Conservation (phyloP, 2,888 invertebrate genomes). For the Cybosia mesomella region DNA sequence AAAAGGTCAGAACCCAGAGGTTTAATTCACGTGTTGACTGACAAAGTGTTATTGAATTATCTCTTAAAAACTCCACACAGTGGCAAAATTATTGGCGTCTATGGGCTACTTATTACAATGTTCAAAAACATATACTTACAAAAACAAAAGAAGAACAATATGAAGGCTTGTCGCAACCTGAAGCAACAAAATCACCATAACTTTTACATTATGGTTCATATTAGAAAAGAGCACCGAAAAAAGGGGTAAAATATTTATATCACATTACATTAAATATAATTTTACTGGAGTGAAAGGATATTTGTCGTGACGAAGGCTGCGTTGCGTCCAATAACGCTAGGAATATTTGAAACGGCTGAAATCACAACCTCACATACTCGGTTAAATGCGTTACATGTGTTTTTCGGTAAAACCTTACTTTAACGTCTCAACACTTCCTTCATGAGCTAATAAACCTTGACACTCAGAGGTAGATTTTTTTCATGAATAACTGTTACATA, state of each 20-base stretch:
- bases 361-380: constrained; percentile 41
- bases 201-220: constrained; percentile 5
- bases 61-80: background rate
- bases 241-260: constrained; percentile 27
- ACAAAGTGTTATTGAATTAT: background rate
- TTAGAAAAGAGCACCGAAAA: constrained; percentile 20
- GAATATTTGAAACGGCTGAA: constrained; percentile 41
- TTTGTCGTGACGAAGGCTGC: constrained; percentile 34
- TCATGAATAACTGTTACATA: background rate
- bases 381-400: constrained; percentile 31
- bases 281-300: constrained; percentile 34
- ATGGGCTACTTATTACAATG: too few relatives aligned
- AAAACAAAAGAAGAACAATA: background rate
- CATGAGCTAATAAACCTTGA: background rate
- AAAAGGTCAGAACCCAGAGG: background rate
- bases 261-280: constrained; percentile 29
- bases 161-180: background rate
- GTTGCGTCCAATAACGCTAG: constrained; percentile 28
- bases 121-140: background rate
- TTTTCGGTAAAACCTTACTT: constrained; percentile 23
- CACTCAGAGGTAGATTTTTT: background rate
- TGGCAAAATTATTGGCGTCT: too few relatives aligned
- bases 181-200: constrained; percentile 16
- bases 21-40: background rate
- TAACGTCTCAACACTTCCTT: constrained; percentile 18